Percentiles rank a stretch among this genome's conserved stretches.
These are phyloP conservation scores for Sphecodes monilicornis DNA, from an alignment of 2,888 invertebrate species.

Conservation along the genomic window DNA sequence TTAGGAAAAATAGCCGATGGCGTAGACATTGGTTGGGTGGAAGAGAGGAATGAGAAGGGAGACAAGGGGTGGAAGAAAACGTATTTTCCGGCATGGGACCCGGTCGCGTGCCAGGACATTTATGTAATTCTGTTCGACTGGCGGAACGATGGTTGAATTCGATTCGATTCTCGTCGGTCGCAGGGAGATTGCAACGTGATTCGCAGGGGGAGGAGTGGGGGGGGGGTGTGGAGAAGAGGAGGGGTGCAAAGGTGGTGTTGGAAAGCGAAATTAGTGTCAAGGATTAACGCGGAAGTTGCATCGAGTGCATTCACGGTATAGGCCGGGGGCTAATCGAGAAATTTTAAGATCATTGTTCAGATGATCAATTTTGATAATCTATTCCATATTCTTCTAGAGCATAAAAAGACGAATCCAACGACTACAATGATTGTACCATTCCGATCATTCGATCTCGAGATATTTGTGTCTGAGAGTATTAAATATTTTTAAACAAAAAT, in stretches of 20 bases:
- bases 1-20: constrained; percentile 37
- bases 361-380: no score
- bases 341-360: background rate
- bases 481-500: no score
- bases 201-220: background rate
- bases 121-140: constrained; percentile 45
- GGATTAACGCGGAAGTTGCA: constrained; percentile 45
- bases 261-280: constrained; percentile 42
- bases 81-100: constrained; percentile 28
- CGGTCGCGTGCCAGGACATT: constrained; percentile 41
- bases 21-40: background rate
- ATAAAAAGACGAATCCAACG: background rate
- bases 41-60: background rate
- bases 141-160: constrained; percentile 36
- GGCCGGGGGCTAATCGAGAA: constrained; percentile 27
- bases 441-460: background rate
- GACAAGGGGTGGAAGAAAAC: constrained; percentile 16
- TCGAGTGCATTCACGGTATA: constrained; percentile 11
- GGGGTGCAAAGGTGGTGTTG: background rate
- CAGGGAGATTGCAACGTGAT: constrained; percentile 36
- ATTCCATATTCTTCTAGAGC: background rate
- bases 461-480: no score
- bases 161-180: constrained; percentile 28
- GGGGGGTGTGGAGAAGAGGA: background rate
- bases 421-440: background rate